These are phyloP conservation scores for Pseudochirops corinnae DNA, from an alignment of 2,797 vertebrate species.

Conservation along the genomic window DNA sequence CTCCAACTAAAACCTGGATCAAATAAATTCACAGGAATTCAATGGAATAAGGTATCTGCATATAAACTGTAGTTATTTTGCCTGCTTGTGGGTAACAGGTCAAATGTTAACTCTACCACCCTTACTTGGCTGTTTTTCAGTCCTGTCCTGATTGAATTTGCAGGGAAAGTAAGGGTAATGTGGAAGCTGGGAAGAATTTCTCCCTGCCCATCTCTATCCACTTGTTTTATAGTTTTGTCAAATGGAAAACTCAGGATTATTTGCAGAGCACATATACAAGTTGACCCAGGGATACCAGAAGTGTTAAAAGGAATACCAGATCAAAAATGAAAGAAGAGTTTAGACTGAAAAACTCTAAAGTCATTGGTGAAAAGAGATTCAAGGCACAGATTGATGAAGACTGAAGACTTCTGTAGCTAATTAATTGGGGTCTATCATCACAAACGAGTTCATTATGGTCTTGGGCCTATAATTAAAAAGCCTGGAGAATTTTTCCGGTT, in stretches of 20 bases:
- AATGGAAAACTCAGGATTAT: not conserved
- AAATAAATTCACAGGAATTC: no score
- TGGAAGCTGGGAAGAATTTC: not conserved
- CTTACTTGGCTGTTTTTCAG: no score
- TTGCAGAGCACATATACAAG: not conserved
- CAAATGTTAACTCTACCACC: no score
- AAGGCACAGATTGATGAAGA: not conserved
- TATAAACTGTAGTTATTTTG: no score
- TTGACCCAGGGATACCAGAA: not conserved
- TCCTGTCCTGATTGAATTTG: no score
- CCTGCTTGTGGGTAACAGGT: no score
- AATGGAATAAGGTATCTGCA: no score
- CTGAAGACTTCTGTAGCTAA: not conserved
- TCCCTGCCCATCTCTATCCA: not conserved
- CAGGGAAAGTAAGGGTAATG: no score
- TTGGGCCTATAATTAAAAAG: not conserved
- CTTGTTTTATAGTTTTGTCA: not conserved
- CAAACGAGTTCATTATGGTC: not conserved
- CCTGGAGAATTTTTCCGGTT: not conserved
- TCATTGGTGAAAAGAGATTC: not conserved
- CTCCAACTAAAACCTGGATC: no score
- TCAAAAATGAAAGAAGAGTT: not conserved
- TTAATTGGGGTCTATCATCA: not conserved
- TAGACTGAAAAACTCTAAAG: not conserved
- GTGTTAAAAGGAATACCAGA: not conserved